phyloP scores from a whole-genome alignment of 2,888 invertebrate species.

The Sabatieria punctata region DNA sequence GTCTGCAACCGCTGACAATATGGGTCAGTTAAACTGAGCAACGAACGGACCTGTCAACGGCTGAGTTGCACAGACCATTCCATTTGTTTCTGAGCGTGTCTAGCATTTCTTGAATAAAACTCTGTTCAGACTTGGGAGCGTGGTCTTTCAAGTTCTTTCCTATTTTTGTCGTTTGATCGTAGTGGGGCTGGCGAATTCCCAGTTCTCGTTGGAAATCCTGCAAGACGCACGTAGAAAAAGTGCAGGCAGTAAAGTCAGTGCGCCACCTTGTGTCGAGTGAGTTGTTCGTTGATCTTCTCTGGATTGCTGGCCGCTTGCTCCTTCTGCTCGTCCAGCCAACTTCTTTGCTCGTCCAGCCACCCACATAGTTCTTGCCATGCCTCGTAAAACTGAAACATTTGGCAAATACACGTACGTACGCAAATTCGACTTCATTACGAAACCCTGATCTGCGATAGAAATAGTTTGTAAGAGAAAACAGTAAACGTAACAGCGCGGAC shows the following conservation, averaged over 20 bases:
- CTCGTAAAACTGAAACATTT: conserved; percentile 52
- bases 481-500: too few relatives aligned
- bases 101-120: conserved; percentile 62
- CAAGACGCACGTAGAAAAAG: background rate
- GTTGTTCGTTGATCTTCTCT: conserved; percentile 57
- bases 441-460: background rate
- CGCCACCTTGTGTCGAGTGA: conserved; percentile 57
- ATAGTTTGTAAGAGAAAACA: conserved; percentile 4
- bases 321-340: conserved; percentile 49
- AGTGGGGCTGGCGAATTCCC: conserved; percentile 62
- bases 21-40: conserved; percentile 14
- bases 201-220: conserved; percentile 73
- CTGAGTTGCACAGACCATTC: conserved; percentile 32
- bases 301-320: conserved; percentile 61
- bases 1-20: conserved; percentile 48
- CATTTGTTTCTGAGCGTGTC: conserved; percentile 53
- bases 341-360: conserved; percentile 75
- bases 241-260: background rate
- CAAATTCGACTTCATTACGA: too few relatives aligned
- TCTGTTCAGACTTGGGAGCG: conserved; percentile 75
- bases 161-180: conserved; percentile 72
- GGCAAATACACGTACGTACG: too few relatives aligned
- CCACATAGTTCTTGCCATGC: conserved; percentile 71
- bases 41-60: conserved; percentile 51
- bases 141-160: conserved; percentile 81